Conservation (phyloP, 2,113 vertebrate species). For the Calyptomena viridis region DNA sequence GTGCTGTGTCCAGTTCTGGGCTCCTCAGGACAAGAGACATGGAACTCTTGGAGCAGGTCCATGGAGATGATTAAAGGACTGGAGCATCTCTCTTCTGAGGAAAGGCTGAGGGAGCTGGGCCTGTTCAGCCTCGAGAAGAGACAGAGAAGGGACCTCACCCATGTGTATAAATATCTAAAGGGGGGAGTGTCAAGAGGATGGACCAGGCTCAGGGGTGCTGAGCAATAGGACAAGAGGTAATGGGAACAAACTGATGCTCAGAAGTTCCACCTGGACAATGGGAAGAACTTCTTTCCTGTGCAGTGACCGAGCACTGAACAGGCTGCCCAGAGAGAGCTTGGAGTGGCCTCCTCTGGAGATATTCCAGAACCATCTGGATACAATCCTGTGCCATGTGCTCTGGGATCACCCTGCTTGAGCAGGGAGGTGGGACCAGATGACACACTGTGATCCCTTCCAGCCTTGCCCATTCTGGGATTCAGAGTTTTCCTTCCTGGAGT, state of each 20-base stretch:
- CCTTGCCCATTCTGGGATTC: not conserved
- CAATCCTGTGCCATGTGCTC: not conserved
- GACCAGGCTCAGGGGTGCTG: not conserved
- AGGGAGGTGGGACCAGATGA: not conserved
- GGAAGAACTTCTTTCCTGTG: not conserved
- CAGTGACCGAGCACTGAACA: not conserved
- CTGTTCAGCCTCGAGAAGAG: not conserved
- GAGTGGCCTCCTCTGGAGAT: not conserved
- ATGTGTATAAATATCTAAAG: not conserved
- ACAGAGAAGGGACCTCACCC: not conserved
- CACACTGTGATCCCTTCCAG: rapidly evolving
- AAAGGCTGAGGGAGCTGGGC: not conserved
- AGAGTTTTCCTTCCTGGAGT: not conserved
- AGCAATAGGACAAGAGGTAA: not conserved
- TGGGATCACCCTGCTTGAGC: not conserved
- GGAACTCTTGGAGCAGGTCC: not conserved
- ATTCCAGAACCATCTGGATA: not conserved
- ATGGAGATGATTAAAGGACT: not conserved
- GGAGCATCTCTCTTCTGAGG: not conserved
- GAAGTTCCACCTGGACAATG: not conserved
- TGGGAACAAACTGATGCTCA: rapidly evolving
- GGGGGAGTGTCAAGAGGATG: not conserved
- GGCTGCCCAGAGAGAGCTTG: not conserved
- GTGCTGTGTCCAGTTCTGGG: not conserved
- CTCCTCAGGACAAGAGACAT: not conserved